phyloP scores from a whole-genome alignment of 1,140 invertebrate genomes.

The Heliconius hermathena region DNA sequence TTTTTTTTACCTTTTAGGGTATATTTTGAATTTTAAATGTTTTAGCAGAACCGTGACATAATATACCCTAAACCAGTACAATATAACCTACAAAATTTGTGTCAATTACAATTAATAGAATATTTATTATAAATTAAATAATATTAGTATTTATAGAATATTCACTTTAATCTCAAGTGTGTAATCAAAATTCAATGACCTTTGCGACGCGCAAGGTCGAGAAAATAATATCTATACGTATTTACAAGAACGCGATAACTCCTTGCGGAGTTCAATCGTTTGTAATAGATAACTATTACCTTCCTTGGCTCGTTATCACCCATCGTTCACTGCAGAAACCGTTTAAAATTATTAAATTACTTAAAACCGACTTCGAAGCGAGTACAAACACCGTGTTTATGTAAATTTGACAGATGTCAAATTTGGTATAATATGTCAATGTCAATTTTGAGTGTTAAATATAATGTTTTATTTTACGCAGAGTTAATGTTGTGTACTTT shows the following conservation, averaged over 20 bases:
- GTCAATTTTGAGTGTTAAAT: background rate
- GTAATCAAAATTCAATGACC: constrained; percentile 33
- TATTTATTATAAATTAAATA: background rate
- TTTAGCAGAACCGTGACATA: background rate
- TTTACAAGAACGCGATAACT: constrained; percentile 33
- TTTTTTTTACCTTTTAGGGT: no score
- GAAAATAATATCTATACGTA: constrained; percentile 27
- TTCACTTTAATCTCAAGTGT: background rate
- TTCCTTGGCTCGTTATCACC: constrained; percentile 43
- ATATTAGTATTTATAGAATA: background rate
- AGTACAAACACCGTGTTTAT: constrained; percentile 25
- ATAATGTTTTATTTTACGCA: background rate
- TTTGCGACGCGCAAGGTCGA: constrained; percentile 38
- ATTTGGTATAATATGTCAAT: background rate
- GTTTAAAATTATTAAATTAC: constrained; percentile 12
- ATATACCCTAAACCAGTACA: background rate
- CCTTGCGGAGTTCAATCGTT: constrained; percentile 18
- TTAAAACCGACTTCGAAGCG: background rate
- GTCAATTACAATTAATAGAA: background rate
- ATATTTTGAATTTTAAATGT: background rate
- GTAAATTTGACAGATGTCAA: constrained; percentile 24
- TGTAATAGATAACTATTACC: constrained; percentile 41
- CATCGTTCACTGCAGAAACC: constrained; percentile 38
- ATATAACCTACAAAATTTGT: background rate
- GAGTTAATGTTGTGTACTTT: background rate